Percentiles rank a stretch among this genome's conserved stretches.
phyloP scores from a whole-genome alignment of 2,113 vertebrate species.

The Thunnus thynnus region DNA sequence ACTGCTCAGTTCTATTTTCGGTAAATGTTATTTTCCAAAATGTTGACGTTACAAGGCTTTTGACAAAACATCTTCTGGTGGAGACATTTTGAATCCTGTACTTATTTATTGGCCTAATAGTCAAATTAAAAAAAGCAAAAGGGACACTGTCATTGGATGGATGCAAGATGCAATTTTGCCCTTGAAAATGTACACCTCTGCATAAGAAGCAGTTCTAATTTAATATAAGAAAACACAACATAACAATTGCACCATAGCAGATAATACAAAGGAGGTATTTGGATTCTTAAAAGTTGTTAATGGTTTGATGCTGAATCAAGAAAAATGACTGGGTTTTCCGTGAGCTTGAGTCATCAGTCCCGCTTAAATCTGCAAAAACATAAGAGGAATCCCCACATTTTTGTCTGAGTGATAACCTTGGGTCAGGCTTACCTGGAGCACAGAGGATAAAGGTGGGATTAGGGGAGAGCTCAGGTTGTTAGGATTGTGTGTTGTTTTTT shows the following conservation, averaged over 20 bases:
- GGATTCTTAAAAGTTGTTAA: neutral
- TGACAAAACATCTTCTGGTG: no score
- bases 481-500: neutral
- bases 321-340: neutral
- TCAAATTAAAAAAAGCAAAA: no score
- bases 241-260: neutral
- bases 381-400: slow-evolving; percentile 48
- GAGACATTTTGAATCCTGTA: no score
- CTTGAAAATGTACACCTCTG: no score
- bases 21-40: no score
- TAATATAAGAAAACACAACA: neutral
- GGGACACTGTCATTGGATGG: no score
- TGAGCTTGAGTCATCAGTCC: neutral
- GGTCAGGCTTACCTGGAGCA: slow-evolving; percentile 62
- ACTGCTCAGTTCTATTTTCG: no score
- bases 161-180: no score
- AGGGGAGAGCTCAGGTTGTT: slow-evolving; percentile 19
- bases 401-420: slow-evolving; percentile 33
- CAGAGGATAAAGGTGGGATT: slow-evolving; percentile 56
- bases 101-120: no score
- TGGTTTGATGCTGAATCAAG: neutral
- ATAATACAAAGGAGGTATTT: neutral
- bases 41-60: no score
- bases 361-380: slow-evolving; percentile 30
- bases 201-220: no score